Percentiles rank a stretch among this genome's conserved stretches.
Conservation (phyloP, 1,140 invertebrate genomes). For the Euborellia annulipes region DNA sequence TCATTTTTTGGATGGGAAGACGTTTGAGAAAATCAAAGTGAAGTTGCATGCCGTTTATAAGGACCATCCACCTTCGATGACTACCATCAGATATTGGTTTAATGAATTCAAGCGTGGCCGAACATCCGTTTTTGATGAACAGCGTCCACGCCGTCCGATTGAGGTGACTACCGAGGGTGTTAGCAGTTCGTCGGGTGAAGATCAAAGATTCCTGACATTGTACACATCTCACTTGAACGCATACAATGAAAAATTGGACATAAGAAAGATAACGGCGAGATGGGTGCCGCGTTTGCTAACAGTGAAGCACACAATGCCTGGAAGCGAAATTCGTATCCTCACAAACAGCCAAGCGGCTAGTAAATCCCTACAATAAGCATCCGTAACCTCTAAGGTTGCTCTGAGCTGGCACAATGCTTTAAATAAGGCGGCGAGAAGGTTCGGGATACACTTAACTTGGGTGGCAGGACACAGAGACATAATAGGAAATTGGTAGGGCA, state of each 20-base stretch:
- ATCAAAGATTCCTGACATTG: neutral
- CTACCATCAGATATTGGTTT: neutral
- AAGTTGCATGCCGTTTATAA: neutral
- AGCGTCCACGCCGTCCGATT: neutral
- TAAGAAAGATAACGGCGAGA: slow-evolving; percentile 1
- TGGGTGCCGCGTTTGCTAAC: slow-evolving; percentile 1
- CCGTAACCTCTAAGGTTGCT: too few relatives aligned
- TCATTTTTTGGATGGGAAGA: neutral
- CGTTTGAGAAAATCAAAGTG: neutral
- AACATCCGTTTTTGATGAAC: neutral
- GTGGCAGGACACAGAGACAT: too few relatives aligned
- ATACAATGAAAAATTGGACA: neutral
- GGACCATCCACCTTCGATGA: neutral
- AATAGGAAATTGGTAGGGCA: too few relatives aligned
- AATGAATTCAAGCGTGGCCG: neutral
- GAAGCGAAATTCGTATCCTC: too few relatives aligned
- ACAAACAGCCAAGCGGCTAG: too few relatives aligned
- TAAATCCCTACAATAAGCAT: too few relatives aligned
- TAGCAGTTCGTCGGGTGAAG: neutral
- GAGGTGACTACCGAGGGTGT: neutral
- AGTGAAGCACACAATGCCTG: too few relatives aligned
- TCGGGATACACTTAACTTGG: too few relatives aligned
- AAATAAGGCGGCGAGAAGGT: too few relatives aligned
- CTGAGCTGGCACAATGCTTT: too few relatives aligned
- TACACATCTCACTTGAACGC: neutral